Evolutionary conservation across 2,113 vertebrate genomes (phyloP).

Genomic region (Myrmophylax atrothorax): DNA sequence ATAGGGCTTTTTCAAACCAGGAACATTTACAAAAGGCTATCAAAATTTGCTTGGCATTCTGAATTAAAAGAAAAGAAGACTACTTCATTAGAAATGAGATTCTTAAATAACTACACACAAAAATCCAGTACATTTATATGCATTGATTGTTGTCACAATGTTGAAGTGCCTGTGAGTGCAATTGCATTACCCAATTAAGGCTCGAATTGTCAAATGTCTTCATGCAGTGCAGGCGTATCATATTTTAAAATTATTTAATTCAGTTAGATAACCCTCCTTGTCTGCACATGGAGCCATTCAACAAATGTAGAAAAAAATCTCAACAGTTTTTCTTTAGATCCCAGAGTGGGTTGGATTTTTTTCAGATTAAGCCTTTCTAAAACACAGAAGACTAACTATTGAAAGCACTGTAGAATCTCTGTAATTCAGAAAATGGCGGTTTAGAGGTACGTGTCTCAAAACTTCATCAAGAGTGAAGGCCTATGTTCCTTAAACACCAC

Average conservation of each 20-base stretch:
- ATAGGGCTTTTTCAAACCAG: background rate
- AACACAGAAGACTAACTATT: background rate
- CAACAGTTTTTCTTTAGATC: background rate
- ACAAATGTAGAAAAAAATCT: background rate
- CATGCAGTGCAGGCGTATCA: background rate
- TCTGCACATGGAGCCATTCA: background rate
- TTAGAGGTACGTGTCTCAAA: background rate
- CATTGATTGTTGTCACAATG: conserved; percentile 20
- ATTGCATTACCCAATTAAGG: conserved; percentile 26
- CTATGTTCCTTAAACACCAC: background rate
- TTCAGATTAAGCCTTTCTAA: background rate
- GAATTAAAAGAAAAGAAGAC: background rate
- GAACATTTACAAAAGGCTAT: background rate
- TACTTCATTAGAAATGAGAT: background rate
- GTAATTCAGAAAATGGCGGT: background rate
- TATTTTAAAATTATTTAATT: conserved; percentile 4
- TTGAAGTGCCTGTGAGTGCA: conserved; percentile 10
- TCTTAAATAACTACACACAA: conserved; percentile 23
- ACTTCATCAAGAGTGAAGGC: background rate
- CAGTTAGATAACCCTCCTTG: conserved; percentile 15
- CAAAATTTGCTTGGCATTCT: background rate
- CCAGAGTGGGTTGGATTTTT: background rate
- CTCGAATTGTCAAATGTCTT: conserved; percentile 11
- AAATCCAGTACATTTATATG: conserved; percentile 12
- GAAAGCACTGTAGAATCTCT: background rate